Percentiles rank a stretch among this genome's conserved stretches.
phyloP scores from a whole-genome alignment of 2,797 vertebrate genomes.

The Carapus acus region DNA sequence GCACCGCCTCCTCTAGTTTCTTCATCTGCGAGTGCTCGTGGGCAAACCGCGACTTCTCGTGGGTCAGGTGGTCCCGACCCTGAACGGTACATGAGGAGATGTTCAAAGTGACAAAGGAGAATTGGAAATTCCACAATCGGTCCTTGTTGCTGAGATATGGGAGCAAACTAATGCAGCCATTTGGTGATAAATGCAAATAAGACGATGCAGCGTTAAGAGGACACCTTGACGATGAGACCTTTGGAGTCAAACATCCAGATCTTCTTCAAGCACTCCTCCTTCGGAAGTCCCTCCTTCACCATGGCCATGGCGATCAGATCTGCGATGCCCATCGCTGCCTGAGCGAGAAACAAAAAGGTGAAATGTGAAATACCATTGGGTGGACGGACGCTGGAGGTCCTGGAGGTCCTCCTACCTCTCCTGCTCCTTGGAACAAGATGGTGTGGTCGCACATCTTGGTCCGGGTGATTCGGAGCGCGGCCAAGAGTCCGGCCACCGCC shows the following conservation, averaged over 20 bases:
- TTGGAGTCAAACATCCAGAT: slow-evolving; percentile 99
- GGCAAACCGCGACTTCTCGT: slow-evolving; percentile 87
- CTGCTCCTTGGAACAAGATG: slow-evolving; percentile 94
- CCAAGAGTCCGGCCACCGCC: slow-evolving; percentile 90
- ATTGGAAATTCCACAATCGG: too few species aligned
- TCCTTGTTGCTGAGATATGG: too few species aligned
- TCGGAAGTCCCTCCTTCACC: slow-evolving; percentile 85
- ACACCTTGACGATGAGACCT: slow-evolving; percentile 94
- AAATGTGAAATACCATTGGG: not conserved
- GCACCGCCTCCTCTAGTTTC: slow-evolving; percentile 82
- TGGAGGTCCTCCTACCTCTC: slow-evolving; percentile 76
- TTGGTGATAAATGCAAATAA: too few species aligned
- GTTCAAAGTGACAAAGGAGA: not conserved
- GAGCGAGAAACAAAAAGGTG: slow-evolving; percentile 20
- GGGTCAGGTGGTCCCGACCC: slow-evolving; percentile 85
- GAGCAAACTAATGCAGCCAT: too few species aligned
- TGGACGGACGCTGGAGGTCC: not conserved
- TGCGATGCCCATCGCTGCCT: slow-evolving; percentile 97
- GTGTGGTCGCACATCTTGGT: slow-evolving; percentile 89
- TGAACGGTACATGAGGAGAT: slow-evolving; percentile 44
- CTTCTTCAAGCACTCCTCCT: slow-evolving; percentile 75
- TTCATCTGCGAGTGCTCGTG: slow-evolving; percentile 86
- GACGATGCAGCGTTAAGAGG: slow-evolving; percentile 3
- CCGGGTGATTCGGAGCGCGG: slow-evolving; percentile 87
- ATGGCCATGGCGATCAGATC: slow-evolving; percentile 91